Evolutionary conservation across 1,140 invertebrate genomes (phyloP), one percentile per base, ranked within the genome.

Genomic region (Chymomyza costata): DNA sequence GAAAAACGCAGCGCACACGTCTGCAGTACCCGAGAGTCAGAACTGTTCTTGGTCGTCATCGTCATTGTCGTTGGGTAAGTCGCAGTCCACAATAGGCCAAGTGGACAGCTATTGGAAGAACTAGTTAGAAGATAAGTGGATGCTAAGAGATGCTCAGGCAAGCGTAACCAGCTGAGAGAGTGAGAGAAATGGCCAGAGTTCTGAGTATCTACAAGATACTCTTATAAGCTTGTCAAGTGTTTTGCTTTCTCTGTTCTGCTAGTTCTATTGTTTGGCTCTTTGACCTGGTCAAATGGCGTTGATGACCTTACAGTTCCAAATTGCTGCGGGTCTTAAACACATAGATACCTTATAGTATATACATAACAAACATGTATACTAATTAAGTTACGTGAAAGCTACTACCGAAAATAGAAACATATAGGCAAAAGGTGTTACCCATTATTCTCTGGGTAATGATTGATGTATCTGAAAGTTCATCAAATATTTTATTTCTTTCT

Each of bases 11-110:
- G 21, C 21, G 45, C 28, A 60, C 56, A 64, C 61, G 61, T 64
- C 61, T 49, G 61, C 61, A 43, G 45, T 46, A 21, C 61, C 49
- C 61, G 50, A 64, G 35, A 45, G 43, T 18, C 56, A 60, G 56
- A 64, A 64, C 56, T 18, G 40, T 64, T 64, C 61, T 64, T 60
- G 35, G 49, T 25, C 31, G 38, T 45, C 35, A 32, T n/a, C 13
- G 18, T 17, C 50, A 43, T 28, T 30, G 50, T 10, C 13, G 47
- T 41, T n/a, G n/a, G n/a, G n/a, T n/a, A 28, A 54, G 56, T 59
- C 37, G 19, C 17, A 21, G 39, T 35, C 30, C 48, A 32, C 10
- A 39, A 28, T 19, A 25, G 35, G 11, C 43, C 11, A 13, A 37
- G 38, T 13, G 21, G 21, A 45, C 14, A 45, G 1, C 1, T 10